Evolutionary conservation across 2,113 vertebrate genomes (phyloP).

Genomic region (Xenopus borealis): DNA sequence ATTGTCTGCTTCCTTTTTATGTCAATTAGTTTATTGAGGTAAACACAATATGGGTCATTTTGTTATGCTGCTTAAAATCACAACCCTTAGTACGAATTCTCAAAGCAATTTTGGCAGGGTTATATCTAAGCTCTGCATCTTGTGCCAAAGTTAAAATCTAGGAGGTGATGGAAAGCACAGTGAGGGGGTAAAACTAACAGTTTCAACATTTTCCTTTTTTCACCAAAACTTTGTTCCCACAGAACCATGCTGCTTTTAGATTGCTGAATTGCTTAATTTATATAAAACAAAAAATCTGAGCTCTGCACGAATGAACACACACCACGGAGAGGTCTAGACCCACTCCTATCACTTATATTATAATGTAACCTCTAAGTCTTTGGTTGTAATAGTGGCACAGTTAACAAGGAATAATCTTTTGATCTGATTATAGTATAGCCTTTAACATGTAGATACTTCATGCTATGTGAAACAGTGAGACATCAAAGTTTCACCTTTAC

Average conservation of each 20-base stretch:
- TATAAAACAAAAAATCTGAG: not conserved
- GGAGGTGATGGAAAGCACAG: no score
- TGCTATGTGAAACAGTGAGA: slow-evolving; percentile 64
- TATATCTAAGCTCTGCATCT: no score
- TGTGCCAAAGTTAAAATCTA: no score
- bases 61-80: no score
- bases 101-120: no score
- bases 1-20: no score
- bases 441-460: slow-evolving; percentile 79
- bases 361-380: slow-evolving; percentile 27
- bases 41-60: no score
- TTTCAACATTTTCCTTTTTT: no score
- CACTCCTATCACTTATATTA: not conserved
- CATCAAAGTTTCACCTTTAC: slow-evolving; percentile 69
- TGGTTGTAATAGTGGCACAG: slow-evolving; percentile 49
- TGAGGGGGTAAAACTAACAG: no score
- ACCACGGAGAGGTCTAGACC: not conserved
- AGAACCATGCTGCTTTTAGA: not conserved
- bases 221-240: not conserved
- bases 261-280: not conserved
- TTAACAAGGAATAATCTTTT: slow-evolving; percentile 66
- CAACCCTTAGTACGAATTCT: no score
- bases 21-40: no score
- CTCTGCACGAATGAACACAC: not conserved
- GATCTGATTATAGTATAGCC: slow-evolving; percentile 67